Evolutionary conservation across 2,797 vertebrate species (phyloP), one percentile per base, ranked within the genome.

Genomic region (Leucoraja ocellata): DNA sequence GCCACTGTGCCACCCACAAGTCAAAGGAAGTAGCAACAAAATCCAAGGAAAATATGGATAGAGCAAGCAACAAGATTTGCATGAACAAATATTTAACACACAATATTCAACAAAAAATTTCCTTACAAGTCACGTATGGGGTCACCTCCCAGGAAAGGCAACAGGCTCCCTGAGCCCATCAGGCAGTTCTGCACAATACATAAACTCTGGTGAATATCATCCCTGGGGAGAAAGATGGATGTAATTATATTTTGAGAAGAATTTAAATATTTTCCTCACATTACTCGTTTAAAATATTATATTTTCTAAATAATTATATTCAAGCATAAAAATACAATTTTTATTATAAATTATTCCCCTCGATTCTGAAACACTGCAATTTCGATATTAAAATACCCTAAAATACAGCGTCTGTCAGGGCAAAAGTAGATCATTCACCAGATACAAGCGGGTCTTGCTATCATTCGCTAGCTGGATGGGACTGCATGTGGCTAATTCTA

Each of bases 111-210:
- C 71, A 74, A 11, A 2, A 92, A 58, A 28, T 65, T 76, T 94
- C 96, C 98, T 98, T 95, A 99, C 99, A 99, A 96, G 83, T 98
- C 97, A 94, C 97, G 95, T 84, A 99, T 96, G 58, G 96, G 97
- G 93, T 99, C 97, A 97, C 99, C 98, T 96, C 97, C 97, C 93
- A 99, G 95, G 11, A 98, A 97, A 93, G 98, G 98, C 95, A 99
- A 96, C 95, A 99, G 94, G 94, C 97, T 97, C 81, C 98, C 98
- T 68, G 98, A 98, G 95, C 99, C 99, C 93, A 99, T 97, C 93
- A 99, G 96, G 95, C 99, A 99, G 95, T 98, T 98, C 94, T 99
- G 98, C 93, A 99, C 96, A 36, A 99, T 98, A 91, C 98, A 97
- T 94, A 99, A 97, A 95, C 98, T 97, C 95, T 99, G 98, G 0